phyloP scores from a whole-genome alignment of 2,888 invertebrate genomes.

The Resseliella maxima region DNA sequence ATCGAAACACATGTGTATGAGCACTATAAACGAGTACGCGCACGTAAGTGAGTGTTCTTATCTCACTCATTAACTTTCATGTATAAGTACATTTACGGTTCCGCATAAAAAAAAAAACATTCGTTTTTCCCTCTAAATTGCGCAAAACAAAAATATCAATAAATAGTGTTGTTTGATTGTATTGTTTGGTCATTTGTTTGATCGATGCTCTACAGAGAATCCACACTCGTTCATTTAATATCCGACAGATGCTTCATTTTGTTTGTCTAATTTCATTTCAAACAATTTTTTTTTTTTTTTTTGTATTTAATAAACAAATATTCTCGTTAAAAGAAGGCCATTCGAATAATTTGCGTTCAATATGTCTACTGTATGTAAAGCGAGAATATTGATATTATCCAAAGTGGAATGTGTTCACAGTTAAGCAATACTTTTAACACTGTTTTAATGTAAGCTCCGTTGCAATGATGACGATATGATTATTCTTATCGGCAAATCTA shows the following conservation, averaged over 20 bases:
- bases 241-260: not conserved
- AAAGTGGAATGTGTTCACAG: not conserved
- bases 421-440: conserved; percentile 3
- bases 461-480: not conserved
- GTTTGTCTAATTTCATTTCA: not conserved
- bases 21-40: not conserved
- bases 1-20: not conserved
- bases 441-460: not conserved
- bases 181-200: not conserved
- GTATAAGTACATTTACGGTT: not conserved
- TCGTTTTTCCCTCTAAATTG: not conserved
- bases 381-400: not conserved
- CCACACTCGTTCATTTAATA: not conserved
- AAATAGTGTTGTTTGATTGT: not conserved
- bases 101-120: not conserved
- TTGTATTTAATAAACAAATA: not conserved
- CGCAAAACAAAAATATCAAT: conserved; percentile 49
- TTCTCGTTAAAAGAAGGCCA: not conserved
- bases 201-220: not conserved
- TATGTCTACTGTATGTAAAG: not conserved
- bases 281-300: not conserved
- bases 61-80: not conserved
- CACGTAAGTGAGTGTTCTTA: not conserved
- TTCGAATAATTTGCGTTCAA: not conserved
- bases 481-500: not conserved